Evolutionary conservation across 2,797 vertebrate species (phyloP).

Genomic region (Schizothorax lantsangensis): DNA sequence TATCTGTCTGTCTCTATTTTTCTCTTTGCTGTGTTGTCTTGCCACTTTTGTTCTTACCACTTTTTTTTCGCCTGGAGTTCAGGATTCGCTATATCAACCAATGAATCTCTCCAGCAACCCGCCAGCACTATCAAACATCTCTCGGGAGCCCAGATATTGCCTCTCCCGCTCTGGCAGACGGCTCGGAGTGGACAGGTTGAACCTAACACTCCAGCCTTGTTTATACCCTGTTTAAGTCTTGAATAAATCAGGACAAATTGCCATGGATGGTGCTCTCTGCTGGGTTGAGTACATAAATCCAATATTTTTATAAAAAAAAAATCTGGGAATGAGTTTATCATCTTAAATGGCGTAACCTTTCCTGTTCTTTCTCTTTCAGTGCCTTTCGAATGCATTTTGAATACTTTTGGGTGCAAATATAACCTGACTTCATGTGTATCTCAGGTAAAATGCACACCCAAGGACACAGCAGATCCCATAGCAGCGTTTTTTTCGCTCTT

Average conservation of each 20-base stretch:
- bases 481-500: neutral
- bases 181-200: slow-evolving; percentile 58
- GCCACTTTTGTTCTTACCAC: slow-evolving; percentile 40
- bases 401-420: slow-evolving; percentile 58
- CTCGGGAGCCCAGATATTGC: slow-evolving; percentile 59
- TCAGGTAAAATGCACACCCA: slow-evolving; percentile 49
- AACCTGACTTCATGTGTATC: slow-evolving; percentile 26
- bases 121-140: slow-evolving; percentile 57
- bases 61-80: slow-evolving; percentile 50
- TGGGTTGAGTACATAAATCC: slow-evolving; percentile 63
- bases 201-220: slow-evolving; percentile 63
- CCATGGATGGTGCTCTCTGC: slow-evolving; percentile 59
- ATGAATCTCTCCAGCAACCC: slow-evolving; percentile 57
- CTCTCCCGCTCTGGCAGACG: slow-evolving; percentile 54
- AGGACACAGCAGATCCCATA: slow-evolving; percentile 51
- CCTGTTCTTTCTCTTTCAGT: slow-evolving; percentile 43
- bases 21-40: slow-evolving; percentile 23
- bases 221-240: slow-evolving; percentile 68
- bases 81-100: slow-evolving; percentile 58
- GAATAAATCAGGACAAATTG: slow-evolving; percentile 69
- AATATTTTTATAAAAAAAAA: slow-evolving; percentile 58
- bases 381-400: slow-evolving; percentile 56
- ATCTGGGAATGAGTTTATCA: slow-evolving; percentile 59
- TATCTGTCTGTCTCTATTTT: slow-evolving; percentile 21
- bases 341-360: slow-evolving; percentile 61